Evolutionary conservation across 2,113 vertebrate species (phyloP).

Genomic region (Macaca mulatta): DNA sequence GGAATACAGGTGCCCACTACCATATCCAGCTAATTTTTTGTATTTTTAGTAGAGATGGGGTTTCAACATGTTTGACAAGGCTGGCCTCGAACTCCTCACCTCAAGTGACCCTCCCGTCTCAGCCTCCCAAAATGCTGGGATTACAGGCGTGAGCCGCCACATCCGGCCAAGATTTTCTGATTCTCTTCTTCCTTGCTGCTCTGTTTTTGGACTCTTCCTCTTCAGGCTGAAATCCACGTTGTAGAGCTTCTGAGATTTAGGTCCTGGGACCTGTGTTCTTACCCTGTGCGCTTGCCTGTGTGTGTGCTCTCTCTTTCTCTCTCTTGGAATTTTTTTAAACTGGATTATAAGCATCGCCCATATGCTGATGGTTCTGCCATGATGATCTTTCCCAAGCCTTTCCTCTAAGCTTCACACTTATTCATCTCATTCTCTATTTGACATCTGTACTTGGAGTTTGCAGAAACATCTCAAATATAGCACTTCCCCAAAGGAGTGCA

Average conservation of each 20-base stretch:
- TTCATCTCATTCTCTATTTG: background rate
- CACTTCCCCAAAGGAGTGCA: background rate
- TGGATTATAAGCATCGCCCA: background rate
- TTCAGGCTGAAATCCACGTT: background rate
- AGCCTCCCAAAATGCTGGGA: no score
- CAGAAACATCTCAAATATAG: background rate
- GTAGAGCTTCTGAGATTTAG: background rate
- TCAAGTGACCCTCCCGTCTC: no score
- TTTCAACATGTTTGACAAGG: no score
- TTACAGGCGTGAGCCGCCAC: no score
- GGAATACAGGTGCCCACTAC: no score
- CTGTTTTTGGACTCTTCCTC: background rate
- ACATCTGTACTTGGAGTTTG: background rate
- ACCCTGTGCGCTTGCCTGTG: fast-evolving
- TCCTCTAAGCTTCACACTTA: background rate
- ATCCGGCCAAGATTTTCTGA: no score
- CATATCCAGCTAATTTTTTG: no score
- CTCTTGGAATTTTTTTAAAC: background rate
- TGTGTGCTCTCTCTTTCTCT: background rate
- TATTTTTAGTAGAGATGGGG: no score
- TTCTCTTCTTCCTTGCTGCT: background rate
- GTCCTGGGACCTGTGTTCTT: background rate
- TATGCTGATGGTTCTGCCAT: no score
- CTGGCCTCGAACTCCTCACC: no score
- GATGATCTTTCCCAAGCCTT: background rate